phyloP scores from a whole-genome alignment of 2,113 vertebrate genomes.

The Cervus canadensis region DNA sequence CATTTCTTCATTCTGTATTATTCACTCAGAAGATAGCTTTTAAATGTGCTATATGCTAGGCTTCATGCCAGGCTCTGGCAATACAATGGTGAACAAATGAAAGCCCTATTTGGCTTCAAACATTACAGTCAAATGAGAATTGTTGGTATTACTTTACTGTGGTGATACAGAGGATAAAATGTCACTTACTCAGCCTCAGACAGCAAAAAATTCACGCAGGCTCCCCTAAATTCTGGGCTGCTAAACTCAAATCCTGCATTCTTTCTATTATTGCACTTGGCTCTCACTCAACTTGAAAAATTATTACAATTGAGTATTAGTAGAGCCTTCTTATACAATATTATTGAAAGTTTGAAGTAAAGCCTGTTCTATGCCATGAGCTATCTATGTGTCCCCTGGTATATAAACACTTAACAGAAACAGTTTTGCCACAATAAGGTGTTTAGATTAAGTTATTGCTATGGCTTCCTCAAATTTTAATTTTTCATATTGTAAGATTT shows the following conservation, averaged over 20 bases:
- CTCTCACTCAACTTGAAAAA: background rate
- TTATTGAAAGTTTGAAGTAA: background rate
- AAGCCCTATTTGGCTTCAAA: background rate
- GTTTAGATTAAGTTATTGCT: background rate
- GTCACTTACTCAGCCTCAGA: background rate
- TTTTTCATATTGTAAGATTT: background rate
- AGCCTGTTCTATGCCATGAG: background rate
- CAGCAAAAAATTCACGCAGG: background rate
- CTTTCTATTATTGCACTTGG: background rate
- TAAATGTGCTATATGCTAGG: background rate
- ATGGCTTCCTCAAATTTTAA: background rate
- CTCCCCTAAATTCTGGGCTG: background rate
- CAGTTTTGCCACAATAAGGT: background rate
- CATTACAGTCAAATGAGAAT: background rate
- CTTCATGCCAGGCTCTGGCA: background rate
- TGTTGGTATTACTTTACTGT: background rate
- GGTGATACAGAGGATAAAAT: background rate
- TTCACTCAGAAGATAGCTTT: background rate
- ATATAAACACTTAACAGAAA: background rate
- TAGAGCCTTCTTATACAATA: background rate
- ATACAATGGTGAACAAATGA: background rate
- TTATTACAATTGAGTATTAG: background rate
- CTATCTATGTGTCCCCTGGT: no score
- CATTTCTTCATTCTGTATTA: background rate
- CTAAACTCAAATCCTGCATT: background rate